phyloP scores from a whole-genome alignment of 1,140 invertebrate genomes.

The Patella vulgata region DNA sequence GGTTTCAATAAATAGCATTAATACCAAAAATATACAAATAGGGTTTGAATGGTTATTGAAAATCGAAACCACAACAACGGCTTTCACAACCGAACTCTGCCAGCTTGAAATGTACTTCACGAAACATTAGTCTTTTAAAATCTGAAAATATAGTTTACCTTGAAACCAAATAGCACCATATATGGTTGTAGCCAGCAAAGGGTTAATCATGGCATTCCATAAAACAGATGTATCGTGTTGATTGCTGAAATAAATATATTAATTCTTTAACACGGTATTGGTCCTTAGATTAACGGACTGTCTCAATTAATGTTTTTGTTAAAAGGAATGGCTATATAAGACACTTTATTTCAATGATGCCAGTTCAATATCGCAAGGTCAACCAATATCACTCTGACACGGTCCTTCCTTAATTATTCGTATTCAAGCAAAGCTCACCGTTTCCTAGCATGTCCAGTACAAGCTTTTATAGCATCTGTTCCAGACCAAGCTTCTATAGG shows the following conservation, averaged over 20 bases:
- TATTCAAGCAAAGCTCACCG: no score
- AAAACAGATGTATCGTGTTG: constrained; percentile 13
- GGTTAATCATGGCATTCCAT: constrained; percentile 59
- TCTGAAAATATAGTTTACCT: constrained; percentile 28
- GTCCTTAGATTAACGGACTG: no score
- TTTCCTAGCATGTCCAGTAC: no score
- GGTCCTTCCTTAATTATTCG: no score
- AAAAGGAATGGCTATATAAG: no score
- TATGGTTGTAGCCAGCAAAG: constrained; percentile 42
- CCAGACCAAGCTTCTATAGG: constrained; percentile 53
- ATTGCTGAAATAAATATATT: constrained; percentile 2
- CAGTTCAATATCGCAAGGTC: no score
- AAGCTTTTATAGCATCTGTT: constrained; percentile 37
- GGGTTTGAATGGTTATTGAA: constrained; percentile 5
- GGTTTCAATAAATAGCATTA: no score
- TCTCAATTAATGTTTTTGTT: no score
- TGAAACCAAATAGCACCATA: constrained; percentile 57
- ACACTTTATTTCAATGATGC: no score
- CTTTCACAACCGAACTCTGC: neutral
- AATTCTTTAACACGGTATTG: no score
- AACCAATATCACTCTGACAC: no score
- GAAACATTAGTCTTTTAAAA: neutral
- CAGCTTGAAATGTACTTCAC: neutral
- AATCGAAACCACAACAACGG: neutral
- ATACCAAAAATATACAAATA: no score